phyloP scores from a whole-genome alignment of 1,140 invertebrate genomes.

The Drosophila nigrodunni region DNA sequence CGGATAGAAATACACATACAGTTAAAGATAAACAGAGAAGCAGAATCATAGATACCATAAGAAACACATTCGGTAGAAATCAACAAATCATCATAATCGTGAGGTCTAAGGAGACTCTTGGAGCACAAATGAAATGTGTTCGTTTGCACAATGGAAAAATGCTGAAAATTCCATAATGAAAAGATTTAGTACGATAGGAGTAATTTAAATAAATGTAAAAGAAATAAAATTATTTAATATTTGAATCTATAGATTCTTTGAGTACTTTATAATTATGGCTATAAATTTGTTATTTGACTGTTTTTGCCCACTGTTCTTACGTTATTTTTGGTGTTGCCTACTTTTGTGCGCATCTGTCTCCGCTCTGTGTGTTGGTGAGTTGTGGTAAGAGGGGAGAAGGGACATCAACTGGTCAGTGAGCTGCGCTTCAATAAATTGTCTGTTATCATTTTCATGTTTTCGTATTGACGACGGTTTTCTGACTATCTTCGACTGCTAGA shows the following conservation, averaged over 20 bases:
- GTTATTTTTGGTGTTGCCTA: conserved; percentile 27
- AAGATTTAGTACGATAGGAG: neutral
- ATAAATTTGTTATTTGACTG: too few species aligned
- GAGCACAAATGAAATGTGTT: conserved; percentile 11
- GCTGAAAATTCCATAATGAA: neutral
- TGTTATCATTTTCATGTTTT: conserved; percentile 82
- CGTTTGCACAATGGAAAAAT: neutral
- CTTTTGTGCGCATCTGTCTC: conserved; percentile 33
- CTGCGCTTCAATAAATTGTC: conserved; percentile 78
- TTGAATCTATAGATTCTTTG: neutral
- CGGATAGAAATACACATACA: conserved; percentile 20
- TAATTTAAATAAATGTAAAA: too few species aligned
- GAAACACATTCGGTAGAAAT: conserved; percentile 28
- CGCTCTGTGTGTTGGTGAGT: neutral
- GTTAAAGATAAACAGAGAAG: neutral
- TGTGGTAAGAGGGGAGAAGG: conserved; percentile 13
- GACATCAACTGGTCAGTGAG: conserved; percentile 29
- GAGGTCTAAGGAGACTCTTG: conserved; percentile 3
- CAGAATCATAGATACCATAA: neutral
- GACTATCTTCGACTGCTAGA: conserved; percentile 9
- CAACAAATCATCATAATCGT: conserved; percentile 61
- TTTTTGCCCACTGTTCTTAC: conserved; percentile 19
- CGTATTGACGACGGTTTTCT: conserved; percentile 68
- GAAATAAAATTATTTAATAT: too few species aligned
- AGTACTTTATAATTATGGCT: too few species aligned